Evolutionary conservation across 2,888 invertebrate genomes (phyloP).

Genomic region (Gandaritis pyraliata): DNA sequence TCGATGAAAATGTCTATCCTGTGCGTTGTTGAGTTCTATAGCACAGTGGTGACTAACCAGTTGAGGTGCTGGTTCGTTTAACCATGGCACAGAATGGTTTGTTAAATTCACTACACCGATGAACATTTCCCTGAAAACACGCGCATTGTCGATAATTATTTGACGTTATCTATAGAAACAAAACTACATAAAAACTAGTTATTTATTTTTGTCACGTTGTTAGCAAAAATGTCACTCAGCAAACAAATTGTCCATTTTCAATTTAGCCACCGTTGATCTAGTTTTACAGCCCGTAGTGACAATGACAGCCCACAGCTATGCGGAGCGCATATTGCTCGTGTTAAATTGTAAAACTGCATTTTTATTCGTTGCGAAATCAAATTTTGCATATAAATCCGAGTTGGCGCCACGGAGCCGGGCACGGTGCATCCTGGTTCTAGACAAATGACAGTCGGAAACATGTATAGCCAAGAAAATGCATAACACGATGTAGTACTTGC

Average conservation of each 20-base stretch:
- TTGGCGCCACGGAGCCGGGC: constrained; percentile 62
- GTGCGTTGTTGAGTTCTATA: too few species aligned
- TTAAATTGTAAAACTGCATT: constrained; percentile 47
- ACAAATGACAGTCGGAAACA: background rate
- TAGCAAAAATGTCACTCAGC: constrained; percentile 1
- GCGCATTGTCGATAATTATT: too few species aligned
- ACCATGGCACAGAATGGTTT: too few species aligned
- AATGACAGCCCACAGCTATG: constrained; percentile 15
- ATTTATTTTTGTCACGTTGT: background rate
- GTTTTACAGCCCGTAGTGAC: constrained; percentile 1
- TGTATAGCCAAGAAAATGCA: background rate
- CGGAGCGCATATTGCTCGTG: constrained; percentile 21
- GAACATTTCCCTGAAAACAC: too few species aligned
- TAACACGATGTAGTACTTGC: too few species aligned
- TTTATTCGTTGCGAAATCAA: constrained; percentile 50
- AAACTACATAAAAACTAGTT: too few species aligned
- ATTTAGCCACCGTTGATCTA: background rate
- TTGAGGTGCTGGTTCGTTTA: too few species aligned
- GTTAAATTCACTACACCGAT: too few species aligned
- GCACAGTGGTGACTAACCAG: too few species aligned
- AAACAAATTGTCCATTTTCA: constrained; percentile 4
- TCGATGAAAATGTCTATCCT: too few species aligned
- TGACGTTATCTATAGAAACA: too few species aligned
- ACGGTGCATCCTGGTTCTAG: constrained; percentile 41
- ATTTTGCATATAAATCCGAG: constrained; percentile 54